Conservation (phyloP, 2,113 vertebrate genomes). For the Phalacrocorax pelagicus region DNA sequence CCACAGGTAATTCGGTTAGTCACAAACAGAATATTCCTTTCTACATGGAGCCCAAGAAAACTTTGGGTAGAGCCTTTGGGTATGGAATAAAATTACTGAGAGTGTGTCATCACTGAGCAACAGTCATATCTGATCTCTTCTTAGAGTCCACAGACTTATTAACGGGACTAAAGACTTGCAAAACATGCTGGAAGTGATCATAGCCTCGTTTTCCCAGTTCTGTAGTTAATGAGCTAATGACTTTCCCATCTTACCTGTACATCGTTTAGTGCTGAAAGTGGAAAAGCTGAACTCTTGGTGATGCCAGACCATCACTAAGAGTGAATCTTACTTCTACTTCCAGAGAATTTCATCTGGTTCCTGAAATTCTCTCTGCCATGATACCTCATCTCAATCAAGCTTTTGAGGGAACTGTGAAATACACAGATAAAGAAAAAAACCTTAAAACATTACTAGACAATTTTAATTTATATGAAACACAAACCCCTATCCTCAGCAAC, state of each 20-base stretch:
- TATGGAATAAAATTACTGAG: neutral
- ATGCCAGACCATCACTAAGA: neutral
- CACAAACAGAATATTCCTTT: neutral
- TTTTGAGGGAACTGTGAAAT: neutral
- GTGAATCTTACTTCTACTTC: neutral
- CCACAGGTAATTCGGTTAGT: neutral
- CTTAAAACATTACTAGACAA: fast-evolving
- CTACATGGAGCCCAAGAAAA: neutral
- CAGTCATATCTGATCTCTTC: neutral
- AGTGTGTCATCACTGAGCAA: neutral
- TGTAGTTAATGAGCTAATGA: neutral
- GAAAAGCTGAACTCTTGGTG: neutral
- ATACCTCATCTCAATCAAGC: neutral
- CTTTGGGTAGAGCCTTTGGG: neutral
- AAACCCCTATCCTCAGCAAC: neutral
- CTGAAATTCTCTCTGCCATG: neutral
- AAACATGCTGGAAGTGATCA: neutral
- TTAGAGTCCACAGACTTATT: neutral
- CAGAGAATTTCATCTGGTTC: neutral
- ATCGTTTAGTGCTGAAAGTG: neutral
- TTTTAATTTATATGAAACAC: neutral
- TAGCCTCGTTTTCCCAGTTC: neutral
- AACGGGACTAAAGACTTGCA: neutral
- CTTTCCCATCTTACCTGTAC: neutral
- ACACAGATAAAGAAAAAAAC: neutral